Evolutionary conservation across 1,140 invertebrate species (phyloP), one percentile per base, ranked within the genome.

Genomic region (Drosophila seguyi): DNA sequence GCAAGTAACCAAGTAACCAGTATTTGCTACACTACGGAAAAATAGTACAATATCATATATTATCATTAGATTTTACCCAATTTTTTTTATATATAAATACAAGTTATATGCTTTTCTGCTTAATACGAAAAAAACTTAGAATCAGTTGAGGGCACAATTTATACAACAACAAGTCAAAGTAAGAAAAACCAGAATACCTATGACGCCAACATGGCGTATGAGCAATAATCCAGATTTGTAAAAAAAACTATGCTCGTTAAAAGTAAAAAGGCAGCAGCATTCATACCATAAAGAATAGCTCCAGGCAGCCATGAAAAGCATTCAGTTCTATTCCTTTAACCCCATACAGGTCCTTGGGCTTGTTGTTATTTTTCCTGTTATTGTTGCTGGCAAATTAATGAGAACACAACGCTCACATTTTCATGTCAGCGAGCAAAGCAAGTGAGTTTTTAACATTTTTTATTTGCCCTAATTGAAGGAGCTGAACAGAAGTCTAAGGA

Each of bases 311-410:
- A 75, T 66, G 60, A 52, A 79, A 79, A 72, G 60, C 80, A 63
- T 34, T 50, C 41, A 67, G n/a, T 45, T 41, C n/a, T 42, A 10
- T 41, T 14, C 18, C 44, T 34, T 36, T 58, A 60, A 47, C 45
- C 18, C 57, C 52, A 20, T 65, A 41, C 44, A 14, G 41, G 62
- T 52, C 34, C 34, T 16, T 20, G 11, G n/a, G 44, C 22, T 38
- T n/a, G 34, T 39, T 61, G 57, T 39, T 57, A 36, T 45, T 67
- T 63, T 60, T 61, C 56, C 56, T 36, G 39, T 63, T 56, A 57
- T 68, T 68, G 45, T 66, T 76, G 61, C 60, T 88, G 62, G 41
- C 60, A 83, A 88, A 83, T 88, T 88, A 87, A 84, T 88, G 84
- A 69, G 67, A 67, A 67, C 74, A 79, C 76, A 75, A 52, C 27